Evolutionary conservation across 2,113 vertebrate species (phyloP).

Genomic region (Scophthalmus maximus): DNA sequence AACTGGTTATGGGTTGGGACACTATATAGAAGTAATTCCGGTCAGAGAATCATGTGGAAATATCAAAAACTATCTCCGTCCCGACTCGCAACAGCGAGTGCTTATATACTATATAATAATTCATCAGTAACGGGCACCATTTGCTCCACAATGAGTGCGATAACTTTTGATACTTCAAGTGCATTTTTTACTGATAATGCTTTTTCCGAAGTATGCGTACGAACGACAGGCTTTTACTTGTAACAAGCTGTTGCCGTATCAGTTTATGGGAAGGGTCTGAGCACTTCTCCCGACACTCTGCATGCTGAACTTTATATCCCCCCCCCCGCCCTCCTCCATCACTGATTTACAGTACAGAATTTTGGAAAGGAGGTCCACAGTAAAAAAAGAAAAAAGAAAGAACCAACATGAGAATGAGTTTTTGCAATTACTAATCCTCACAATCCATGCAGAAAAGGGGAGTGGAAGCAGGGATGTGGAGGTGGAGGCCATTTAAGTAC

Average conservation of each 20-base stretch:
- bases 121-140: too few relatives aligned
- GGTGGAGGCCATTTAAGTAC: constrained; percentile 44
- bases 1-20: too few relatives aligned
- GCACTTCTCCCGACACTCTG: background rate
- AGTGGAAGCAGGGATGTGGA: constrained; percentile 22
- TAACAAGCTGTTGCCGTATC: too few relatives aligned
- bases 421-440: constrained; percentile 44
- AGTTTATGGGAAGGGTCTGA: background rate
- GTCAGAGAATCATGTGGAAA: too few relatives aligned
- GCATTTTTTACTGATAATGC: background rate
- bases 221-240: background rate
- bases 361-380: constrained; percentile 34
- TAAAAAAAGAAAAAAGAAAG: constrained; percentile 13
- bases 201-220: background rate
- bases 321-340: background rate
- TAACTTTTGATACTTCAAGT: background rate
- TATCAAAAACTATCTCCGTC: too few relatives aligned
- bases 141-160: background rate
- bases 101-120: too few relatives aligned
- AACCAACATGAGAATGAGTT: constrained; percentile 40
- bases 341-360: constrained; percentile 31
- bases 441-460: constrained; percentile 27
- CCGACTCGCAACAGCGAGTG: too few relatives aligned
- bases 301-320: background rate
- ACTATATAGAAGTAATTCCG: too few relatives aligned